Conservation (phyloP, 2,113 vertebrate species). For the Xenus cinereus region DNA sequence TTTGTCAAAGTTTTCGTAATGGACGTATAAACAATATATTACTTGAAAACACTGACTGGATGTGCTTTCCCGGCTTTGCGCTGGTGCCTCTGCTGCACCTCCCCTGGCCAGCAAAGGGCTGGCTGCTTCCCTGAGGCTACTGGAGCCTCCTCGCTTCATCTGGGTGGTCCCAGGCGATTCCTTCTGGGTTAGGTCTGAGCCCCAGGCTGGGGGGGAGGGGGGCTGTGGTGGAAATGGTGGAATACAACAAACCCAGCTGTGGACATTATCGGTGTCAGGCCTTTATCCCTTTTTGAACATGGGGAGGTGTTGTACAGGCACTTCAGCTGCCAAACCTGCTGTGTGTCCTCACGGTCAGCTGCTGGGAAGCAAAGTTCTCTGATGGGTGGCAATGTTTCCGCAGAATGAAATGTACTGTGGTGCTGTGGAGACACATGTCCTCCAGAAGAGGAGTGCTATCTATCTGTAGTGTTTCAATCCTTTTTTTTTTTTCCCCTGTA, state of each 20-base stretch:
- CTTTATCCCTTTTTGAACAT: not conserved
- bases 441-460: not conserved
- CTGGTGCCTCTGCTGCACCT: not conserved
- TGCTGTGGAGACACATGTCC: not conserved
- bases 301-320: not conserved
- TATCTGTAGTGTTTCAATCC: not conserved
- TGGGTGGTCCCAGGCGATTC: not conserved
- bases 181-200: not conserved
- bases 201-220: not conserved
- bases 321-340: not conserved
- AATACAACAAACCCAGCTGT: not conserved
- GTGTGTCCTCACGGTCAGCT: not conserved
- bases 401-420: not conserved
- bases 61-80: rapidly evolving
- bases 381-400: not conserved
- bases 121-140: not conserved
- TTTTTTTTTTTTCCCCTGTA: not conserved
- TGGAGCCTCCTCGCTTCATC: not conserved
- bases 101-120: not conserved
- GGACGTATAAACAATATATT: not conserved
- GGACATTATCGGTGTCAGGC: not conserved
- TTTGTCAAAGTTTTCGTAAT: not conserved
- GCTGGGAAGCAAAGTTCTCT: not conserved
- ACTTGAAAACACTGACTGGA: not conserved
- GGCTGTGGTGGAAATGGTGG: not conserved